Conservation (phyloP, 2,797 vertebrate species). For the Phaenicophaeus curvirostris region DNA sequence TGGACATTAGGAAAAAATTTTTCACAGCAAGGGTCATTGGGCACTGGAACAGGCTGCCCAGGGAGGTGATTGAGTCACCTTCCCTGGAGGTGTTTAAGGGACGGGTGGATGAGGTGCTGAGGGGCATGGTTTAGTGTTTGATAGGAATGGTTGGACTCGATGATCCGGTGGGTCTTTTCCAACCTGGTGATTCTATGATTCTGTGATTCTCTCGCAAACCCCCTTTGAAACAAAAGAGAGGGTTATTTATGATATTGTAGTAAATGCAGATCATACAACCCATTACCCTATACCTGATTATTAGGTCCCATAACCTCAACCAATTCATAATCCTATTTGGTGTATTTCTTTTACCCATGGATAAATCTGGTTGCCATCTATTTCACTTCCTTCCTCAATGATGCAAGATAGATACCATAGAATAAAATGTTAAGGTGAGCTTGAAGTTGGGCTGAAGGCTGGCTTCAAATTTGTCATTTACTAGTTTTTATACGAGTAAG, state of each 20-base stretch:
- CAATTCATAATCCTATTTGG: background rate
- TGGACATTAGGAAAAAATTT: too few species aligned
- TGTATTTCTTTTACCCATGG: background rate
- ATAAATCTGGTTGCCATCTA: background rate
- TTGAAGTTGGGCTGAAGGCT: background rate
- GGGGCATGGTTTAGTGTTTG: too few species aligned
- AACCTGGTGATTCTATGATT: too few species aligned
- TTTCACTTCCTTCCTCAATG: background rate
- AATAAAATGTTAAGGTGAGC: background rate
- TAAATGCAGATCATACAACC: background rate
- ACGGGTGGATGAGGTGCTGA: too few species aligned
- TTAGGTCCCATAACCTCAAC: background rate
- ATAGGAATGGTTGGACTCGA: too few species aligned
- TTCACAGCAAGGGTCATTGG: too few species aligned
- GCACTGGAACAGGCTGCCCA: too few species aligned
- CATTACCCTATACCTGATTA: too few species aligned
- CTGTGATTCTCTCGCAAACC: background rate
- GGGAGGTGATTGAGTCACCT: too few species aligned
- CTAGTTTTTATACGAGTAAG: background rate
- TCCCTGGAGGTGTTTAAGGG: too few species aligned
- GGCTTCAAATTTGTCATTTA: background rate
- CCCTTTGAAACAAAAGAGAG: background rate
- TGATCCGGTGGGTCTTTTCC: too few species aligned
- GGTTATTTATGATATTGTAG: background rate
- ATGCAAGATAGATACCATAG: background rate